Evolutionary conservation across 2,888 invertebrate genomes (phyloP).

Genomic region (Copidosoma aretas): DNA sequence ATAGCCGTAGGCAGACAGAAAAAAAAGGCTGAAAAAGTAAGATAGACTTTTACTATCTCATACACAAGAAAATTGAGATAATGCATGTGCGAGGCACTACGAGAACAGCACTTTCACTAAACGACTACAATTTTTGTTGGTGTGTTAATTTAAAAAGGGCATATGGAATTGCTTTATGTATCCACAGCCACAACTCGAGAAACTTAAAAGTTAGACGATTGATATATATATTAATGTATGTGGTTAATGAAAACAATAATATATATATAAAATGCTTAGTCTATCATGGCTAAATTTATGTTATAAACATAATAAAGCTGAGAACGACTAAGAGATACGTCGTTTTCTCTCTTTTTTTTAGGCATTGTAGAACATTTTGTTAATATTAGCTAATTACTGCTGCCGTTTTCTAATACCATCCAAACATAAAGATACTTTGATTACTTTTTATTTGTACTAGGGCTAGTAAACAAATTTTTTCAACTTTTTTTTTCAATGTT

Average conservation of each 20-base stretch:
- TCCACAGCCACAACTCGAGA: constrained; percentile 3
- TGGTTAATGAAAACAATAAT: constrained; percentile 2
- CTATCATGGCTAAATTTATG: constrained; percentile 1
- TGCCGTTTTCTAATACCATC: constrained; percentile 46
- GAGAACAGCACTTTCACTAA: constrained; percentile 42
- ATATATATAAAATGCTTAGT: neutral
- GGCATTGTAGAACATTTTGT: constrained; percentile 15
- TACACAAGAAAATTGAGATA: too few relatives aligned
- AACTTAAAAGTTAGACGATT: neutral
- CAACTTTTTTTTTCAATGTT: constrained; percentile 35
- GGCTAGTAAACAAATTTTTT: neutral
- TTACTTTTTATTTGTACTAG: constrained; percentile 1
- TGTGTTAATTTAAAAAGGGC: constrained; percentile 2
- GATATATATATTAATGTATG: neutral
- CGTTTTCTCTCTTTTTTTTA: constrained; percentile 26
- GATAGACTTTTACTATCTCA: too few relatives aligned
- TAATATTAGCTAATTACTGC: too few relatives aligned
- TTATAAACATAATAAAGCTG: constrained; percentile 24
- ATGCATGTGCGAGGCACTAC: constrained; percentile 38
- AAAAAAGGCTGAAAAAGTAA: too few relatives aligned
- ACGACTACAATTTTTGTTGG: constrained; percentile 45
- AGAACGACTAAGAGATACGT: constrained; percentile 26
- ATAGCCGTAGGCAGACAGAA: too few relatives aligned
- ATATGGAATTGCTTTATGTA: constrained; percentile 4
- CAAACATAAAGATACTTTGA: neutral